Base-by-base conservation (phyloP, 2,113 vertebrate species). In the Lipophrys pholis region DNA sequence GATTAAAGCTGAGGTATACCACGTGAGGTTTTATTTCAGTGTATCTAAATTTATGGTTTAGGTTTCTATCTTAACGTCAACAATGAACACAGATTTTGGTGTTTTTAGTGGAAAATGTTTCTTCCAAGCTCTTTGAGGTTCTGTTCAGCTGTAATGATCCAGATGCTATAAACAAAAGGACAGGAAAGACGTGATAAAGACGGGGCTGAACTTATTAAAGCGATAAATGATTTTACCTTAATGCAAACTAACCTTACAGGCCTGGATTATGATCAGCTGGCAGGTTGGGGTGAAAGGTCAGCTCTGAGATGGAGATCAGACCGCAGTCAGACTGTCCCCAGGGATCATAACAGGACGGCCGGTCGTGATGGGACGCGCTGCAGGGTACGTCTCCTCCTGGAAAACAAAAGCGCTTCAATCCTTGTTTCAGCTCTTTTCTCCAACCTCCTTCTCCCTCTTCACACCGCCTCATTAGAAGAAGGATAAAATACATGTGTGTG, bases 401-500 rank as follows among this genome's bases (percentile, higher is more conserved):
- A 86, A 89, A 77, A 86, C 68, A 84, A 76, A 80, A 65, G 49
- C 53, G 12, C 49, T 52, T 70, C 59, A 45, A 64, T 46, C 9
- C 14, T 52, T 2, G 6, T 69, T 81, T n/a, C n/a, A 50, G 1
- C 54, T 49, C 64, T 59, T 14, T 56, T 75, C 65, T 77, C n/a
- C 15, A 7, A 43, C 45, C 59, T 73, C 30, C 11, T 15, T 53
- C 62, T 58, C 48, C 11, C 58, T 60, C 5, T 6, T 66, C 41
- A 36, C 52, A 76, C 73, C 11, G 48, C 62, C 69, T 73, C 77
- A 85, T 85, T 80, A 81, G 69, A 48, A 10, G 8, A 14, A 69
- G 73, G 78, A 85, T 53, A 75, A 66, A 87, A 63, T 1, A 17
- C 49, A 80, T n/a, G n/a, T n/a, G n/a, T n/a, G n/a, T n/a, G n/a